Conservation (phyloP, 2,797 vertebrate genomes). For the Girardinus metallicus region DNA sequence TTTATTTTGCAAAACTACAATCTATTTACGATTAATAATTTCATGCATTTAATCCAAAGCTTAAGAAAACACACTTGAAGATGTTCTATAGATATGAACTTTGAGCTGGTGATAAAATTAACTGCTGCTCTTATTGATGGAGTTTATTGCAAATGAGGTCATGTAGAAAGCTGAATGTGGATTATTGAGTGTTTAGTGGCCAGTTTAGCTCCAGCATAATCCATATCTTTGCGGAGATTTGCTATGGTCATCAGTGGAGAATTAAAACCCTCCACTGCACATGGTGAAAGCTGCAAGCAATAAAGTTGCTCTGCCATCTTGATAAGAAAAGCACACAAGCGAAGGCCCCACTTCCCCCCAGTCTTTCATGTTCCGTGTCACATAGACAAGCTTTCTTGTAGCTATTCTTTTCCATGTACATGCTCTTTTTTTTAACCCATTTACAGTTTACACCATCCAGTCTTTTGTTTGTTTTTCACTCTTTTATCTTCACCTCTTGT, state of each 20-base stretch:
- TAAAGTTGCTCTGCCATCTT: constrained; percentile 48
- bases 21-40: not conserved
- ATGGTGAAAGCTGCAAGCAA: constrained; percentile 53
- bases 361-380: constrained; percentile 22
- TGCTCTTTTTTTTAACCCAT: constrained; percentile 11
- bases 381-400: constrained; percentile 22
- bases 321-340: constrained; percentile 64
- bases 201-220: constrained; percentile 68
- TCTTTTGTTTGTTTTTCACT: constrained; percentile 58
- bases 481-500: constrained; percentile 26
- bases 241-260: constrained; percentile 59
- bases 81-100: constrained; percentile 25
- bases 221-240: constrained; percentile 69
- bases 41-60: constrained; percentile 8
- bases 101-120: constrained; percentile 42
- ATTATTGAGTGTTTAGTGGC: constrained; percentile 71
- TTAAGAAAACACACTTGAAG: constrained; percentile 27
- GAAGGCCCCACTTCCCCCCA: constrained; percentile 25
- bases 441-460: constrained; percentile 26
- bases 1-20: not conserved
- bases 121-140: constrained; percentile 57
- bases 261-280: constrained; percentile 53
- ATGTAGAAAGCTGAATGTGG: constrained; percentile 58
- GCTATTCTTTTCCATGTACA: constrained; percentile 26
- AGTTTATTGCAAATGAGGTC: constrained; percentile 62